Base-by-base conservation (phyloP, 2,113 vertebrate genomes). In the Rattus rattus region DNA sequence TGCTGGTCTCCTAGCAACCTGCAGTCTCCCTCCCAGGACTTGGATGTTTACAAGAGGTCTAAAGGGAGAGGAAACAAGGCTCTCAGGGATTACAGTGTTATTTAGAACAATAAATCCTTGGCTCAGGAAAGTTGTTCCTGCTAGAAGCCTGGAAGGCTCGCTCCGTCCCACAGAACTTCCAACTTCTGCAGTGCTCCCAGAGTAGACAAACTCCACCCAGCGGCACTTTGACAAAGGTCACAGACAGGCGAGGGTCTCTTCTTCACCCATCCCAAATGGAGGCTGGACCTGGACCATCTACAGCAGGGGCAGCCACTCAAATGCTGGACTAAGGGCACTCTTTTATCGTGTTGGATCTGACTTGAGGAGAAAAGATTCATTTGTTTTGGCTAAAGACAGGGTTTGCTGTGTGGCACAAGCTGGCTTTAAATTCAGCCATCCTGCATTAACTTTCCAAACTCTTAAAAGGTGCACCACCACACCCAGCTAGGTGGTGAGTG, bases 1-100 rank as follows among this genome's bases (percentile, higher is more conserved):
- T 76, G 49, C 24, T 80, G 90, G 97, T 97, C 89, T 97, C 98
- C 97, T 98, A 98, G 98, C 98, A 98, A 98, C 98, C 91, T 3
- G 6, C 89, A 52, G 70, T 81, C 47, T 91, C 54, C 77, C 96
- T 97, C 97, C 91, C 81, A 96, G 97, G 98, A 98, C 95, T 49
- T 91, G 67, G 47, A 0, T 65, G 98, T 97, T 98, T 98, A 98
- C 91, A 84, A 95, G 87, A 94, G 92, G 72, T 94, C 89, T 47
- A 59, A 92, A 49, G 39, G 0, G 7, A 70, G 61, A 87, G 43
- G 93, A 97, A 96, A 96, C 95, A 95, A 83, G 79, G 73, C 73
- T 84, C 59, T 92, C 28, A 2, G 14, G 95, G 19, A 69, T 91
- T 47, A n/a, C 47, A 49, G 28, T 36, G 0, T 86, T 72, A 30